Conservation (phyloP, 2,888 invertebrate species). For the Cataglyphis cursor region DNA sequence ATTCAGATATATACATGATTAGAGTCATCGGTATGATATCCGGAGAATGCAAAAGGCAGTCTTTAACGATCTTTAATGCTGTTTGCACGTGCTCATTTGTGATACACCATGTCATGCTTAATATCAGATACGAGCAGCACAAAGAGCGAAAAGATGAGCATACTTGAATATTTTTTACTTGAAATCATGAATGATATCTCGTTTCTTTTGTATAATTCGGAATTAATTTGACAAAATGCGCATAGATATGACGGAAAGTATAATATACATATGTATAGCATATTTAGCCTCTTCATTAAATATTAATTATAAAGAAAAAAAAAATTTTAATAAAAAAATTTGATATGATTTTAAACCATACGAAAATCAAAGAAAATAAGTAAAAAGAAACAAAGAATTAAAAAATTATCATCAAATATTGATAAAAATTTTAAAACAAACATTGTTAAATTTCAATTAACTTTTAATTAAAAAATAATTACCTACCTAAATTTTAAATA, state of each 20-base stretch:
- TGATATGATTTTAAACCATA: neutral
- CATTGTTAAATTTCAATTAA: neutral
- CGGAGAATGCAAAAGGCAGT: neutral
- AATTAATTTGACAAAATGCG: neutral
- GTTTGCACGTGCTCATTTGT: neutral
- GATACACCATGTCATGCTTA: neutral
- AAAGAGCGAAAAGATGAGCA: neutral
- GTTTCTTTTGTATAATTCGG: neutral
- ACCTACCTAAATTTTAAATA: neutral
- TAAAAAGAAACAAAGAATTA: neutral
- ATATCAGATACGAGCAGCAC: neutral
- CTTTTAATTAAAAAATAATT: neutral
- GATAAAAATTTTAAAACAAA: neutral
- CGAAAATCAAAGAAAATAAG: neutral
- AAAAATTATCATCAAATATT: neutral
- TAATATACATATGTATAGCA: neutral
- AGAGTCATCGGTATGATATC: neutral
- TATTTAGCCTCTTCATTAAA: neutral
- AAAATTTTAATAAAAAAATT: neutral
- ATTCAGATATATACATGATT: neutral
- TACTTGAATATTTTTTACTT: neutral
- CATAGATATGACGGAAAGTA: neutral
- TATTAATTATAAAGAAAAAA: neutral
- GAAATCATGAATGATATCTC: neutral
- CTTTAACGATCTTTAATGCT: slow-evolving; percentile 3